These are phyloP conservation scores for Seriola rivoliana DNA, from an alignment of 2,113 vertebrate species.

Conservation along the genomic window DNA sequence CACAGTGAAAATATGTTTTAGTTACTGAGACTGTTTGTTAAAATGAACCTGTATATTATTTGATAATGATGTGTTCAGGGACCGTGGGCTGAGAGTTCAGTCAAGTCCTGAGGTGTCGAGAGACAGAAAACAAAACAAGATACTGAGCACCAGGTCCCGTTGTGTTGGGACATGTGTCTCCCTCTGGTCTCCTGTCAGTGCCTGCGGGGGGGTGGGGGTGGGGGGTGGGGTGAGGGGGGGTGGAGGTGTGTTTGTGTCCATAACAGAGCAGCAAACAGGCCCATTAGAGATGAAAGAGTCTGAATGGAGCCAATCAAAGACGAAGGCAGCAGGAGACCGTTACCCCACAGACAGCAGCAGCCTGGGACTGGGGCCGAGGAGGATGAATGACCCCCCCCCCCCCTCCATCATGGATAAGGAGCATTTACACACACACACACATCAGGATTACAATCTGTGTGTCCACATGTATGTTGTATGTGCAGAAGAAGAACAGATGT, in stretches of 20 bases:
- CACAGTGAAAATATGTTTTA: too few species aligned
- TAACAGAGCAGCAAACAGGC: slow-evolving; percentile 86
- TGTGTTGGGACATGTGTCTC: slow-evolving; percentile 46
- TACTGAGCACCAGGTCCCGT: slow-evolving; percentile 1
- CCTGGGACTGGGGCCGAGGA: slow-evolving; percentile 46
- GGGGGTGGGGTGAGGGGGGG: background rate
- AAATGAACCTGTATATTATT: too few species aligned
- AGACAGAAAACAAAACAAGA: too few species aligned
- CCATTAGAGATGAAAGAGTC: slow-evolving; percentile 86
- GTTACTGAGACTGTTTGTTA: too few species aligned
- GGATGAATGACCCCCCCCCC: background rate
- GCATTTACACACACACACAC: slow-evolving; percentile 34
- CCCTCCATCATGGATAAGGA: slow-evolving; percentile 7
- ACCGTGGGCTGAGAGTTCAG: too few species aligned
- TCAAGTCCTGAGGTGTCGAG: too few species aligned
- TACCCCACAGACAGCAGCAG: slow-evolving; percentile 73
- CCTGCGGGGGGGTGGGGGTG: background rate
- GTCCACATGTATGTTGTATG: background rate
- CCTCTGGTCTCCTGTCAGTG: slow-evolving; percentile 9
- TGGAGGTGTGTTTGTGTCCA: slow-evolving; percentile 75
- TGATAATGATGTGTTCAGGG: too few species aligned
- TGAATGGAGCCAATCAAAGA: slow-evolving; percentile 83
- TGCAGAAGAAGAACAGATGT: background rate
- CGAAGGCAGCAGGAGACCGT: slow-evolving; percentile 68
- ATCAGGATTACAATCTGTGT: background rate